Evolutionary conservation across 1,140 invertebrate species (phyloP).

Genomic region (Heliconius hermathena): DNA sequence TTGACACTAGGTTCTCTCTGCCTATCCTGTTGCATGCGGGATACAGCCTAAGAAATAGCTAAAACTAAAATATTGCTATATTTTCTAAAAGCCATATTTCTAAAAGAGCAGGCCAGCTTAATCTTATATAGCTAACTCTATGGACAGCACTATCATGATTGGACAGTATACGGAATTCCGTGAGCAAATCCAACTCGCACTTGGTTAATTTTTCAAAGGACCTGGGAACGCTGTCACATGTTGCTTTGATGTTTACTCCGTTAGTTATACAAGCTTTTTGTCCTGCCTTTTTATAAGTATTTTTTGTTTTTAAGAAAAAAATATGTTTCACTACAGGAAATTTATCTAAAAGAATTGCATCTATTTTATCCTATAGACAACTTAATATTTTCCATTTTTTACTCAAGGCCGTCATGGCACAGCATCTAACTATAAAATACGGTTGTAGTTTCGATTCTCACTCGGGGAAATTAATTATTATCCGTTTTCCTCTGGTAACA

Average conservation of each 20-base stretch:
- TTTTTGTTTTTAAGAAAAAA: background rate
- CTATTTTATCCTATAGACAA: no score
- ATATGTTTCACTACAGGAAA: no score
- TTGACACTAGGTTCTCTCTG: no score
- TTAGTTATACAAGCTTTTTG: background rate
- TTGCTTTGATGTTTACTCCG: background rate
- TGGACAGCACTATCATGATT: background rate
- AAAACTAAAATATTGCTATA: background rate
- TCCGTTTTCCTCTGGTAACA: no score
- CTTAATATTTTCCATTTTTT: no score
- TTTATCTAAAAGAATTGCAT: no score
- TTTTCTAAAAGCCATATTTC: background rate
- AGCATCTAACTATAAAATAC: no score
- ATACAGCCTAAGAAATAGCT: background rate
- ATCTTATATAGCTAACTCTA: background rate
- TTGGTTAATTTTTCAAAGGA: conserved; percentile 14
- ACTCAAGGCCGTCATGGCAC: no score
- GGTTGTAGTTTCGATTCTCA: no score
- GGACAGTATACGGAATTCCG: background rate
- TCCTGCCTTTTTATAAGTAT: background rate
- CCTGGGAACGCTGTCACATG: conserved; percentile 3
- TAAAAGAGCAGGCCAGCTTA: background rate
- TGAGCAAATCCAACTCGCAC: background rate
- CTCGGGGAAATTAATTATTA: no score
- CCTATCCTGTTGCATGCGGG: no score